Base-by-base conservation (phyloP, 1,140 invertebrate genomes). In the Apis florea region DNA sequence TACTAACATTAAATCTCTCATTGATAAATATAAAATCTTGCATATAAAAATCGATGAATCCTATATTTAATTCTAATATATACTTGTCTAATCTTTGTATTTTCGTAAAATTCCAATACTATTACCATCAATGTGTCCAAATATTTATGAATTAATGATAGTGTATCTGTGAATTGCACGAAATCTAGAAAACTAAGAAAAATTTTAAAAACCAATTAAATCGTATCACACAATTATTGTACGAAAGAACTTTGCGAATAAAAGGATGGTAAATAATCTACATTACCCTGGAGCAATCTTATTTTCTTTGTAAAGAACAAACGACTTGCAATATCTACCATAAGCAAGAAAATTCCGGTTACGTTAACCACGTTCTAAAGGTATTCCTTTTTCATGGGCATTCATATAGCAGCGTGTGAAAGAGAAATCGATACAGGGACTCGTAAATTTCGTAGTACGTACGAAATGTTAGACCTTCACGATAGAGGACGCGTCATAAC, bases 361-460 rank as follows among this genome's bases (percentile, higher is more conserved):
- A 19, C 24, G 40, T 64, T 54, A 40, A 70, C 19, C 19, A 2
- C 15, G 2, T 31, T 3, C 17, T 19, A 19, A 17, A 19, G 11
- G 24, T 26, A 26, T 40, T 9, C 19, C 19, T 70, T 17, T n/a
- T 26, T 49, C 24, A 10, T 1, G n/a, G 6, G 63, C 10, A 26
- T 56, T 47, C 26, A 9, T 15, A n/a, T 49, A 15, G 8, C 9
- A 10, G 4, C 2, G 31, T 1, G 24, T 31, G 31, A 31, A 49
- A 73, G 56, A 53, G n/a, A 59, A 13, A 40, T 64, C 59, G 64
- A 82, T 70, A 64, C 53, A 13, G 58, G n/a, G 21, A 71, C 51
- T n/a, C 75, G 58, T 85, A 80, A 84, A 84, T 76, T 81, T 47
- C 24, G 70, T n/a, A 66, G 40, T 24, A 56, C 11, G 1, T 49